A percentile compares a stretch with the other conserved stretches of the same genome.
These are phyloP conservation scores for Elgaria multicarinata DNA, from an alignment of 2,113 vertebrate genomes.

Conservation along the genomic window DNA sequence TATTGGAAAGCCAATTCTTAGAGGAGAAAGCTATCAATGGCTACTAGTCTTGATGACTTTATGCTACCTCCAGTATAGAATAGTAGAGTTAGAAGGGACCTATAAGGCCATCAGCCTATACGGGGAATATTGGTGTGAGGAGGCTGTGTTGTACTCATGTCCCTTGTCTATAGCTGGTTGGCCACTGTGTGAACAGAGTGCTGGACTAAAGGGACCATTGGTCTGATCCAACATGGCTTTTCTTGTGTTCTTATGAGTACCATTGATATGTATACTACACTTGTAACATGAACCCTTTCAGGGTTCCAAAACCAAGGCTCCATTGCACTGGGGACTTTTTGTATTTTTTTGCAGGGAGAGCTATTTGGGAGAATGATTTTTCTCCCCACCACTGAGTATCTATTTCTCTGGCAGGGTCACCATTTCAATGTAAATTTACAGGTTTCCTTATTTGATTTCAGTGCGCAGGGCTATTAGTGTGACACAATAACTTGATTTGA, in stretches of 20 bases:
- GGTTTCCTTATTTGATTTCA: background rate
- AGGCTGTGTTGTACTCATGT: too few species aligned
- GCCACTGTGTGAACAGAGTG: too few species aligned
- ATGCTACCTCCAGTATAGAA: too few species aligned
- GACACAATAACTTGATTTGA: background rate
- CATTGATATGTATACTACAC: background rate
- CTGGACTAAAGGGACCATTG: too few species aligned
- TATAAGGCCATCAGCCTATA: too few species aligned
- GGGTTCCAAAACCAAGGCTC: background rate
- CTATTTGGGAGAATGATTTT: background rate
- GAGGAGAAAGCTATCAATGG: too few species aligned
- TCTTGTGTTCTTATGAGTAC: too few species aligned
- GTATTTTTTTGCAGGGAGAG: background rate
- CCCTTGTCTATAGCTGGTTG: too few species aligned
- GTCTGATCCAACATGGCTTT: too few species aligned
- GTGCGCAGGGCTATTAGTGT: background rate
- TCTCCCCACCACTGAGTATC: background rate
- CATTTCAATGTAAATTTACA: background rate
- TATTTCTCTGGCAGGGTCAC: background rate
- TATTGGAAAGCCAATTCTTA: background rate
- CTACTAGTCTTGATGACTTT: too few species aligned
- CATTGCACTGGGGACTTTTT: background rate
- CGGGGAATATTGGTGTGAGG: too few species aligned
- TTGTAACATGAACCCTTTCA: background rate
- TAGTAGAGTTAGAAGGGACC: too few species aligned